A percentile compares a stretch with the other conserved stretches of the same genome.
Conservation (phyloP, 2,113 vertebrate species). For the Pteropus alecto region DNA sequence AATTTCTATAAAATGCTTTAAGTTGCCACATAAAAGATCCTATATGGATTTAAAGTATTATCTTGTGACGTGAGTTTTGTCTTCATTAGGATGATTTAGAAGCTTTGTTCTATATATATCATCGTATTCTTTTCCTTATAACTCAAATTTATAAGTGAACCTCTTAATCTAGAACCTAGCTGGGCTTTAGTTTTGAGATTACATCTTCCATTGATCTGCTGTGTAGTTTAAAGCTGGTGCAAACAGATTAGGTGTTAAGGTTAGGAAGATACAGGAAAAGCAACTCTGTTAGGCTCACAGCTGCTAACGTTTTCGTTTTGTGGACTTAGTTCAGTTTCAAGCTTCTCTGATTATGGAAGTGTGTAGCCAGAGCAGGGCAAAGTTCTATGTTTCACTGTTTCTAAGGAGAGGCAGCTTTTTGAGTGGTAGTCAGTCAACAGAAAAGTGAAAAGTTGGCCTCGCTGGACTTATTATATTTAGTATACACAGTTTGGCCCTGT, state of each 20-base stretch:
- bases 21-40: background rate
- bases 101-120: background rate
- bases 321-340: background rate
- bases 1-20: conserved; percentile 33
- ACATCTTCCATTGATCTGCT: background rate
- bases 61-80: background rate
- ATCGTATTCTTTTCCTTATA: conserved; percentile 24
- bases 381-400: background rate
- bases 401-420: background rate
- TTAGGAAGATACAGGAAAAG: background rate
- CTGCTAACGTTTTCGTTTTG: background rate
- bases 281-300: background rate
- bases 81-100: background rate
- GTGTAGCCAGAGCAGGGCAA: background rate
- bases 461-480: background rate
- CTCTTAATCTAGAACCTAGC: background rate
- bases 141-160: background rate
- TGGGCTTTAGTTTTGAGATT: conserved; percentile 24
- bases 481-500: background rate
- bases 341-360: background rate
- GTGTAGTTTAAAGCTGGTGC: background rate
- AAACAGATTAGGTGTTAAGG: background rate
- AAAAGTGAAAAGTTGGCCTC: background rate
- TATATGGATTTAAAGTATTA: background rate
- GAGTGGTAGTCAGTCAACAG: background rate